Conservation (phyloP, 1,140 invertebrate species). For the Neodiprion virginianus region DNA sequence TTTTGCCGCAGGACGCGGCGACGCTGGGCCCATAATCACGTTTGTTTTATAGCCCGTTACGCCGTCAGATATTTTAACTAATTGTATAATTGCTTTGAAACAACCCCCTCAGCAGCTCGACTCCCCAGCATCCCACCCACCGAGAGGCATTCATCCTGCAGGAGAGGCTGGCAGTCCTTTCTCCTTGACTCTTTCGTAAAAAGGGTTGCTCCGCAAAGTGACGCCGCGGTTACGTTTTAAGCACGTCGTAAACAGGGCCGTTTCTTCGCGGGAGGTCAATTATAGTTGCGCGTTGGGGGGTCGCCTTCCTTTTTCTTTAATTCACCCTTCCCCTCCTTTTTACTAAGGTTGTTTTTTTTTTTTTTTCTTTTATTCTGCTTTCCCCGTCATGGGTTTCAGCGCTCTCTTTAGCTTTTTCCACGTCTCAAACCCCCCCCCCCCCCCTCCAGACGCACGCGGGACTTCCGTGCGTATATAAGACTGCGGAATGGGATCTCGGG, state of each 20-base stretch:
- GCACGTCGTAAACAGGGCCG: neutral
- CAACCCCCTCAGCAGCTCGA: neutral
- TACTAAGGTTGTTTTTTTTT: too few relatives aligned
- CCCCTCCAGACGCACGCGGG: too few relatives aligned
- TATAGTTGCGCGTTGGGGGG: neutral
- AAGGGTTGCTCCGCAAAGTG: neutral
- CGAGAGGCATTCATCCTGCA: too few relatives aligned
- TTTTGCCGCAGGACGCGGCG: neutral
- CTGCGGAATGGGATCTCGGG: neutral
- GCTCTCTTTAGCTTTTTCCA: too few relatives aligned
- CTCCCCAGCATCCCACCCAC: neutral
- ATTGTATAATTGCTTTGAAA: conserved; percentile 59
- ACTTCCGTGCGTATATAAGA: too few relatives aligned
- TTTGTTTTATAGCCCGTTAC: conserved; percentile 60
- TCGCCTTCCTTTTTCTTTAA: neutral
- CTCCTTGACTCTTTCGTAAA: neutral
- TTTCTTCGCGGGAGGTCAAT: neutral
- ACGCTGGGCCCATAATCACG: conserved; percentile 49
- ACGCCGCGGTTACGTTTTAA: neutral
- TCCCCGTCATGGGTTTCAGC: too few relatives aligned
- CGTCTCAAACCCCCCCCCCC: too few relatives aligned
- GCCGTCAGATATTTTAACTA: conserved; percentile 59
- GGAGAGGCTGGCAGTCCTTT: too few relatives aligned
- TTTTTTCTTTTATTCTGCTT: too few relatives aligned
- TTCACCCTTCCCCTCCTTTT: neutral